Percentiles rank a stretch among this genome's conserved stretches.
Evolutionary conservation across 1,140 invertebrate species (phyloP).

Genomic region (Heterodera carotae): DNA sequence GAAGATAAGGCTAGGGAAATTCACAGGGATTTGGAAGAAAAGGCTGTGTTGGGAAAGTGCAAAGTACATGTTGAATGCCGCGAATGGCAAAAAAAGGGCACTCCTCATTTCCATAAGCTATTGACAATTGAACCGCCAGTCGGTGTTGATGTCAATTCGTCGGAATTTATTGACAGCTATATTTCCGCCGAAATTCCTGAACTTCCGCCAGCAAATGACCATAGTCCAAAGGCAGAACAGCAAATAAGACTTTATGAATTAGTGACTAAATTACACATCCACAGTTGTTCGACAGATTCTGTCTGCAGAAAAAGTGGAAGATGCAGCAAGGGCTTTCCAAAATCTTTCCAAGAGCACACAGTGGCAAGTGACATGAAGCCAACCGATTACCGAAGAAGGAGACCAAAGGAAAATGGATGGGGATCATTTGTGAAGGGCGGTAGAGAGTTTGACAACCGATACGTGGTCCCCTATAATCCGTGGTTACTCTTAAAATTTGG

Average conservation of each 20-base stretch:
- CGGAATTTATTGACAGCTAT: constrained; percentile 11
- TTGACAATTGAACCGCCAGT: constrained; percentile 7
- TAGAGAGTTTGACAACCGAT: constrained; percentile 12
- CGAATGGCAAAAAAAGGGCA: constrained; percentile 14
- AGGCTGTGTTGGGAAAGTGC: not conserved
- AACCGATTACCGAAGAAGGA: constrained; percentile 6
- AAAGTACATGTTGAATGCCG: not conserved
- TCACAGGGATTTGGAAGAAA: constrained; percentile 12
- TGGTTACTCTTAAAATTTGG: not conserved
- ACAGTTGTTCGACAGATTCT: constrained; percentile 7
- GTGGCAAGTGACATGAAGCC: constrained; percentile 6
- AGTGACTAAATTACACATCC: constrained; percentile 18
- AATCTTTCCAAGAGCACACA: constrained; percentile 12
- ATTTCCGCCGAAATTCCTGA: constrained; percentile 12
- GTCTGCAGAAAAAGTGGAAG: constrained; percentile 7
- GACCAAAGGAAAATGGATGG: constrained; percentile 6
- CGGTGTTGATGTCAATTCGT: constrained; percentile 14
- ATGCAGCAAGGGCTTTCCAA: constrained; percentile 12
- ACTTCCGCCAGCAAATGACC: constrained; percentile 6
- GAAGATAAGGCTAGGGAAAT: constrained; percentile 6
- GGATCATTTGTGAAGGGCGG: constrained; percentile 6
- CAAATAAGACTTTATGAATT: constrained; percentile 8
- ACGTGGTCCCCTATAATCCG: constrained; percentile 17
- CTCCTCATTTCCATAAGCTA: constrained; percentile 15
- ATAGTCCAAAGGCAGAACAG: constrained; percentile 12